Percentiles rank a stretch among this genome's conserved stretches.
Evolutionary conservation across 2,113 vertebrate species (phyloP).

Genomic region (Terrapene triunguis): DNA sequence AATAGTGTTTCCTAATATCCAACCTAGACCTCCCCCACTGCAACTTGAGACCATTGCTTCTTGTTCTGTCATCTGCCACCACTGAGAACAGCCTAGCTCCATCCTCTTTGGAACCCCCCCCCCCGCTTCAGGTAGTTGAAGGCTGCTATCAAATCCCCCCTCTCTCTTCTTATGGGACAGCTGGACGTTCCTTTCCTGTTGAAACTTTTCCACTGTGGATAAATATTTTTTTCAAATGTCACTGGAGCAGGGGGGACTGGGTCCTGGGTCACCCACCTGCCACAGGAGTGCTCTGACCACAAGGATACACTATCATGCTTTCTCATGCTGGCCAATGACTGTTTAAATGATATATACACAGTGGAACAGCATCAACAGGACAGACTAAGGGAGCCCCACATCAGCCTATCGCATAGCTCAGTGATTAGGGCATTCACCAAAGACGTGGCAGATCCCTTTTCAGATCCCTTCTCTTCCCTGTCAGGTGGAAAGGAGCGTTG

Average conservation of each 20-base stretch:
- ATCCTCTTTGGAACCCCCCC: too few relatives aligned
- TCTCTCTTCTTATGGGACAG: too few relatives aligned
- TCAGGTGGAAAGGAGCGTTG: background rate
- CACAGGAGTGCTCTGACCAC: background rate
- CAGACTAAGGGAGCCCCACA: background rate
- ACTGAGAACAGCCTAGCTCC: too few relatives aligned
- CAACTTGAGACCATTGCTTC: too few relatives aligned
- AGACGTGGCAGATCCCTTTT: background rate
- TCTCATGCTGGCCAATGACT: background rate
- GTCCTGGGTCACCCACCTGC: background rate
- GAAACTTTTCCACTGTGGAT: too few relatives aligned
- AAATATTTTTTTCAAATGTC: too few relatives aligned
- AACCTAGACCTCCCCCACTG: too few relatives aligned
- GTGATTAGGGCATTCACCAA: background rate
- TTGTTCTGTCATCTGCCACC: too few relatives aligned
- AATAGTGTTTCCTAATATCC: too few relatives aligned
- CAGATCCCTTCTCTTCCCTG: background rate
- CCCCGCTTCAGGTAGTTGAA: too few relatives aligned
- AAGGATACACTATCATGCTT: background rate
- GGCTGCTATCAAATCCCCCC: too few relatives aligned
- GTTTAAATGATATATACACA: background rate
- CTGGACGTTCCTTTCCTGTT: too few relatives aligned
- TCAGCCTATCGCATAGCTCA: background rate
- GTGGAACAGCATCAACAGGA: background rate
- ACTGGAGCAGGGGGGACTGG: background rate